phyloP scores from a whole-genome alignment of 2,888 invertebrate genomes.

The Anticlea derivata region DNA sequence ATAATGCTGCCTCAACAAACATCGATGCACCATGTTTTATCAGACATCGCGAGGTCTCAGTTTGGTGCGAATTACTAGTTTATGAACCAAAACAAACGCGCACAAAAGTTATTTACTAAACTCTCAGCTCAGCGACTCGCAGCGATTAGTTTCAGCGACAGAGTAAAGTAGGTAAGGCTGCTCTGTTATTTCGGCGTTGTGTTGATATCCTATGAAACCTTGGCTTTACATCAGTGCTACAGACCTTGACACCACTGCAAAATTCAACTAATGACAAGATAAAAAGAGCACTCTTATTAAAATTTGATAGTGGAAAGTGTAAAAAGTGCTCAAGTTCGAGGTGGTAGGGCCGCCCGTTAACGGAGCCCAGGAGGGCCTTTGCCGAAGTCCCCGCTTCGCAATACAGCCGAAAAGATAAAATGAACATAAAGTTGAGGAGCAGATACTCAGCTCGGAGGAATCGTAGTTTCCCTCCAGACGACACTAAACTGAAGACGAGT shows the following conservation, averaged over 20 bases:
- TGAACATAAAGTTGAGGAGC: conserved; percentile 82
- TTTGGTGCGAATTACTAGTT: too few species aligned
- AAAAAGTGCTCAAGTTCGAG: conserved; percentile 71
- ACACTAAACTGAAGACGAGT: conserved; percentile 68
- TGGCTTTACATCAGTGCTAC: neutral
- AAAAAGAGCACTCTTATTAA: conserved; percentile 60
- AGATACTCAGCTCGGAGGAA: conserved; percentile 80
- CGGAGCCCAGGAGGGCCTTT: conserved; percentile 80
- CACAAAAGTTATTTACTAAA: too few species aligned
- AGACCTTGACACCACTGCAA: conserved; percentile 45
- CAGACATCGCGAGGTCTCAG: too few species aligned
- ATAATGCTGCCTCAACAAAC: too few species aligned
- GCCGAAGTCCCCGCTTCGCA: conserved; percentile 74
- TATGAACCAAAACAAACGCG: too few species aligned
- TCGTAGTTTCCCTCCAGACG: conserved; percentile 79
- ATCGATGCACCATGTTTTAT: too few species aligned
- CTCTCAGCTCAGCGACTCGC: too few species aligned
- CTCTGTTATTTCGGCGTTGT: too few species aligned
- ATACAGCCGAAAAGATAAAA: conserved; percentile 82
- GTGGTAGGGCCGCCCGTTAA: conserved; percentile 72
- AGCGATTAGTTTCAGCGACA: too few species aligned
- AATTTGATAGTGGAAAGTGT: conserved; percentile 76
- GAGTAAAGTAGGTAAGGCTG: too few species aligned
- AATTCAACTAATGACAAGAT: conserved; percentile 51
- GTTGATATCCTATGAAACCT: conserved; percentile 34